Evolutionary conservation across 2,113 vertebrate genomes (phyloP), one percentile per base, ranked within the genome.

Genomic region (Spea multiplicata): DNA sequence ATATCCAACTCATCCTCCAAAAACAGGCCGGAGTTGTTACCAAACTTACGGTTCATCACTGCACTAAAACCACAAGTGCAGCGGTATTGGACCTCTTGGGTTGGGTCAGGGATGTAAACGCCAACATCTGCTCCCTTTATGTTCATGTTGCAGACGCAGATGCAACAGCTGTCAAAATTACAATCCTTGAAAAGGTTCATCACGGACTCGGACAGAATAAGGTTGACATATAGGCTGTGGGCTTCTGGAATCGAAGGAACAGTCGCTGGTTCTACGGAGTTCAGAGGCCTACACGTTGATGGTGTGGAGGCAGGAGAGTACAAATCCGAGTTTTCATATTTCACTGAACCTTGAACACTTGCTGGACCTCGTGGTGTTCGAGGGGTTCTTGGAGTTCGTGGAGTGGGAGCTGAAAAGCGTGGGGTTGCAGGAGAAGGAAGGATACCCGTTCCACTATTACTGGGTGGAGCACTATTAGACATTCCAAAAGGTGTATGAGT

Each of bases 141-240:
- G 88, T 98, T 98, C 95, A 97, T 98, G 89, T 99, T 99, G 86
- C 97, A 99, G 49, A 97, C 97, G 46, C 97, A 99, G 84, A 99
- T 93, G 90, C 97, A 98, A 88, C 97, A 99, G 93, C 97, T 99
- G 91, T 99, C 97, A 69, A 98, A 98, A 91, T 97, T 99, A 86
- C 97, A 99, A 92, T 99, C 97, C 85, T 97, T 98, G 90, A 96
- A 99, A 82, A 99, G 94, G 81, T 98, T 98, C 95, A 97, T 95
- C 83, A 97, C 95, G 0, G 97, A 98, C 86, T 99, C 97, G 0
- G 97, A 98, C 81, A 99, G 96, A 87, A 99, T 99, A 88, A 99
- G 96, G 74, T 95, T 98, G 73, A 99, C 97, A 3, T 99, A 99
- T 57, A 99, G 96, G 90, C 97, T 99, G 90, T 99, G 97, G 14